A percentile compares a stretch with the other conserved stretches of the same genome.
These are phyloP conservation scores for Brachyptera risi DNA, from an alignment of 2,888 invertebrate genomes.

Conservation along the genomic window DNA sequence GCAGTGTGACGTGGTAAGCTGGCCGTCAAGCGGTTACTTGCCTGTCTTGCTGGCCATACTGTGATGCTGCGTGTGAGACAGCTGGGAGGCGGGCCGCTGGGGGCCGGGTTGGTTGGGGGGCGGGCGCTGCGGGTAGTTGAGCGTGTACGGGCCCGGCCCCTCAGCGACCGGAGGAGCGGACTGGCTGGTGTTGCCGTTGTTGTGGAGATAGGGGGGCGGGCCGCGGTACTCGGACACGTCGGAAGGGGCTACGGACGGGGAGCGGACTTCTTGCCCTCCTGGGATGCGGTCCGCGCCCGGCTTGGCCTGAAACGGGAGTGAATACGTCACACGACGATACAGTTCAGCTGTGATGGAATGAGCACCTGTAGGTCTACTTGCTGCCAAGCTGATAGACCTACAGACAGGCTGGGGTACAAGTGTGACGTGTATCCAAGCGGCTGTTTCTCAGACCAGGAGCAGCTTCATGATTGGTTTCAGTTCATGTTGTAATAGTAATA, in stretches of 20 bases:
- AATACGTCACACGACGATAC: too few species aligned
- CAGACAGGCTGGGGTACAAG: too few species aligned
- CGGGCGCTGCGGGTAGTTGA: constrained; percentile 43
- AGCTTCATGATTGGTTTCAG: too few species aligned
- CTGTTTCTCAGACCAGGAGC: too few species aligned
- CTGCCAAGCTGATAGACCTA: too few species aligned
- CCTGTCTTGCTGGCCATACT: constrained; percentile 1
- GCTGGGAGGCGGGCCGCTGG: constrained; percentile 7
- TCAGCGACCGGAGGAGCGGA: constrained; percentile 32
- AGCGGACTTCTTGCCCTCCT: constrained; percentile 20
- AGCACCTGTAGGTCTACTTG: too few species aligned
- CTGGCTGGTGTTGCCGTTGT: constrained; percentile 36
- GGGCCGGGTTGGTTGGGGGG: constrained; percentile 5
- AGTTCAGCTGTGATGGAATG: too few species aligned
- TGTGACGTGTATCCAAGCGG: too few species aligned
- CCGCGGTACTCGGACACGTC: constrained; percentile 32
- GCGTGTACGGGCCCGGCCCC: constrained; percentile 33
- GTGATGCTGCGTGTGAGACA: neutral
- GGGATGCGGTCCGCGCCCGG: constrained; percentile 12
- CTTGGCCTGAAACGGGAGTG: too few species aligned
- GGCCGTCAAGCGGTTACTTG: too few species aligned
- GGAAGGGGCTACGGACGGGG: neutral
- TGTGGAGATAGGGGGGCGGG: constrained; percentile 37
- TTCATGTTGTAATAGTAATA: too few species aligned
- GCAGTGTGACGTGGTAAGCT: too few species aligned